Base-by-base conservation (phyloP, 2,888 invertebrate species). In the Sipunculus nudus region DNA sequence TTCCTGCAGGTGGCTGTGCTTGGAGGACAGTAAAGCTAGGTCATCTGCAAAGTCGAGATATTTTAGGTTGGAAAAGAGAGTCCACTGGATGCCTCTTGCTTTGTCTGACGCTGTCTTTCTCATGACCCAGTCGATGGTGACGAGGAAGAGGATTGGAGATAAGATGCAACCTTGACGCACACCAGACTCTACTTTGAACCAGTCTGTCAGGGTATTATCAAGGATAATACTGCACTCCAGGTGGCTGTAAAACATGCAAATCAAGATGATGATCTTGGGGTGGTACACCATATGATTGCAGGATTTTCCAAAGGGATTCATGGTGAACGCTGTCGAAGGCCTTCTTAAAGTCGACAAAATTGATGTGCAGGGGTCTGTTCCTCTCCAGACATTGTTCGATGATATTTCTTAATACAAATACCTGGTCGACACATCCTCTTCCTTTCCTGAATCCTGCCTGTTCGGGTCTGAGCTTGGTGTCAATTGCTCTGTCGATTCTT, bases 311-410 rank as follows among this genome's bases (percentile, higher is more conserved):
- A 2, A 64, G 46, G 39, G 23, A 53, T 13, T 61, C 53, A 47
- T 53, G 28, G 35, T 66, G 61, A 25, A 62, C 21, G 41, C 58
- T 61, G 48, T 61, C 53, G 29, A 60, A 65, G 2, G 60, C 61
- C 38, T 61, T 61, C 46, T 68, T 29, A 35, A 55, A 69, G 46
- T 62, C 60, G 3, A 67, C 47, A 28, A 63, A 60, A 25, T 62
- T 61, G 3, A 63, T 47, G 43, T 62, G 43, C 16, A 65, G 54
- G 38, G 57, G 43, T 28, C 54, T 28, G 25, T 62, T 54, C 58
- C 59, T 62, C 39, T 67, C 65, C n/a, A 32, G 28, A 26, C 50
- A 57, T 32, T 67, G 66, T 43, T 67, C 63, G 23, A 61, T 40
- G 21, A 61, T 65, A 40, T 62, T 65, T n/a, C 63, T 28, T 3